Evolutionary conservation across 2,113 vertebrate species (phyloP).

Genomic region (Prochilodus magdalenae): DNA sequence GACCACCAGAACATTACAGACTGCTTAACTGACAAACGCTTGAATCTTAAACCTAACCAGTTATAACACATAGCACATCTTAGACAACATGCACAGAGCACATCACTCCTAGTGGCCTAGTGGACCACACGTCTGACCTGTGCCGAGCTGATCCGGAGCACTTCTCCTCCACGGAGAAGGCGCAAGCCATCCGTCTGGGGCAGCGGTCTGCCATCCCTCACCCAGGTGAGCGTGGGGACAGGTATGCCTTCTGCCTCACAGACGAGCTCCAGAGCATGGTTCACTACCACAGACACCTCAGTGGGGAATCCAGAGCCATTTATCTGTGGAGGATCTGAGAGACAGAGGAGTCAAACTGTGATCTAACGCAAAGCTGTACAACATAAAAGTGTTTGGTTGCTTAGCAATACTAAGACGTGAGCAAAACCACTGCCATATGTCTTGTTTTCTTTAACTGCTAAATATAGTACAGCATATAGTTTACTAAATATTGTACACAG

Average conservation of each 20-base stretch:
- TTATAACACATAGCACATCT: too few species aligned
- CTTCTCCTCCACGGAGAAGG: conserved; percentile 78
- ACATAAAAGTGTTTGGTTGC: too few species aligned
- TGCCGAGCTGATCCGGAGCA: conserved; percentile 82
- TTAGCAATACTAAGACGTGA: too few species aligned
- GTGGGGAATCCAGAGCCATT: conserved; percentile 80
- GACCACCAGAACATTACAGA: too few species aligned
- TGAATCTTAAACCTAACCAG: too few species aligned
- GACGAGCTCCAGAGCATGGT: conserved; percentile 85
- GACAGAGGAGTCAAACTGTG: conserved; percentile 7
- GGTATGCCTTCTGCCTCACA: conserved; percentile 89
- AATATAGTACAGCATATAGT: too few species aligned
- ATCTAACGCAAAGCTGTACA: too few species aligned
- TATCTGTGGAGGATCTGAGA: conserved; percentile 91
- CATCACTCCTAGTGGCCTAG: too few species aligned
- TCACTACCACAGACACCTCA: conserved; percentile 87
- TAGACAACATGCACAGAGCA: too few species aligned
- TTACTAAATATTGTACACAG: not conserved
- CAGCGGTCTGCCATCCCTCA: conserved; percentile 91
- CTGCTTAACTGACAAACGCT: too few species aligned
- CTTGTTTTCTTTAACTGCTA: too few species aligned
- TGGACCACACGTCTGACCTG: conserved; percentile 76
- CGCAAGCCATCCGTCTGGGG: conserved; percentile 79
- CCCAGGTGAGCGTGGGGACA: conserved; percentile 87
- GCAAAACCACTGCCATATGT: too few species aligned